A percentile compares a stretch with the other conserved stretches of the same genome.
Conservation (phyloP, 2,797 vertebrate species). For the Aulostomus chinensis region DNA sequence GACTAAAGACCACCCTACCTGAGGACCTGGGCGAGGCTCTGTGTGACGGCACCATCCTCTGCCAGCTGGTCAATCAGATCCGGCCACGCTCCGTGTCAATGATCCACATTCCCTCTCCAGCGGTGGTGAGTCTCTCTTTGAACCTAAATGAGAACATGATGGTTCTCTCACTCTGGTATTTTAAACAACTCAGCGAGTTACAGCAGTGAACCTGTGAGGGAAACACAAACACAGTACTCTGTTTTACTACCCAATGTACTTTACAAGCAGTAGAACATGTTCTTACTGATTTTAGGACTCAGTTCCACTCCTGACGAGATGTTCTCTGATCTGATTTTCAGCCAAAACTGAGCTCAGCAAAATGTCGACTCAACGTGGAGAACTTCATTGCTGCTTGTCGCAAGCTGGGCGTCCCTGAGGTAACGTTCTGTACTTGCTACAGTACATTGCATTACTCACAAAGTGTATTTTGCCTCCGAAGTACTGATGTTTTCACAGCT, state of each 20-base stretch:
- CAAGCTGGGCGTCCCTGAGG: constrained; percentile 89
- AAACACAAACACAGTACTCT: no score
- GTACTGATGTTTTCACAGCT: no score
- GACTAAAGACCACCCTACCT: constrained; percentile 78
- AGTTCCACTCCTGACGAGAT: not conserved
- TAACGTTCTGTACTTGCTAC: no score
- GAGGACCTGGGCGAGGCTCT: constrained; percentile 86
- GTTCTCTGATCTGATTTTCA: constrained; percentile 41
- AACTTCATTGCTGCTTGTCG: constrained; percentile 88
- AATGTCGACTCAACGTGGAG: constrained; percentile 88
- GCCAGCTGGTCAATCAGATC: constrained; percentile 88
- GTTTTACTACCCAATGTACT: no score
- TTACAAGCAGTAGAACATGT: no score
- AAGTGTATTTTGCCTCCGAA: no score
- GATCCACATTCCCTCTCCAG: constrained; percentile 91
- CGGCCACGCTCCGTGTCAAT: constrained; percentile 84
- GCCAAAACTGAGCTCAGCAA: constrained; percentile 89
- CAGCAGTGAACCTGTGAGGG: no score
- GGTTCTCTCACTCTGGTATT: no score
- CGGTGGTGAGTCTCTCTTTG: constrained; percentile 89
- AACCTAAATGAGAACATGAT: no score
- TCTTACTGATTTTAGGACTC: no score
- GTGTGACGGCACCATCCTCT: constrained; percentile 85
- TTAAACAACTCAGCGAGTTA: no score
- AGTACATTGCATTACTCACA: no score